Evolutionary conservation across 2,888 invertebrate genomes (phyloP).

Genomic region (Deroplatys truncata): DNA sequence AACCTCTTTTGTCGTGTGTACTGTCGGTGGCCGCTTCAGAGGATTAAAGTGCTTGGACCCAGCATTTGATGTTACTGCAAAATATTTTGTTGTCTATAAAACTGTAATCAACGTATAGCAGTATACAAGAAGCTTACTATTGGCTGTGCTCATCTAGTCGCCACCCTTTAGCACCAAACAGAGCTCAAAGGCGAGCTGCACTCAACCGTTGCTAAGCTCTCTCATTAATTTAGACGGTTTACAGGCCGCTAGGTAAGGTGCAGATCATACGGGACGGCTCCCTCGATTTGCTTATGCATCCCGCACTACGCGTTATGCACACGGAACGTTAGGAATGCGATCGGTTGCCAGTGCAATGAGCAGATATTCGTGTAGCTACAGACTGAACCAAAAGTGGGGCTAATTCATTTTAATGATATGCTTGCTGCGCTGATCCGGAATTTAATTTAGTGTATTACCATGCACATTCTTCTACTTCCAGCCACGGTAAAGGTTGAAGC

Average conservation of each 20-base stretch:
- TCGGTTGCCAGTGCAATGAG: neutral
- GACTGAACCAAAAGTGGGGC: neutral
- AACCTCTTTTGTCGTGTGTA: too few relatives aligned
- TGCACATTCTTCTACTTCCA: too few relatives aligned
- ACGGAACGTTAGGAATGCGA: neutral
- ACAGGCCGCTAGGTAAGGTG: neutral
- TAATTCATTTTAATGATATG: too few relatives aligned
- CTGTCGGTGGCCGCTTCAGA: too few relatives aligned
- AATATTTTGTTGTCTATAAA: too few relatives aligned
- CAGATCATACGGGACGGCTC: neutral
- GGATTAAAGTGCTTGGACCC: too few relatives aligned
- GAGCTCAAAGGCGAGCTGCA: neutral
- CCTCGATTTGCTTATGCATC: neutral
- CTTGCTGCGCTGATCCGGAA: too few relatives aligned
- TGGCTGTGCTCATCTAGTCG: too few relatives aligned
- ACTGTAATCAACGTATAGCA: too few relatives aligned
- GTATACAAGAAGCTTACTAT: too few relatives aligned
- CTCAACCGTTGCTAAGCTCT: neutral
- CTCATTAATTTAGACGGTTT: neutral
- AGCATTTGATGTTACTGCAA: rapidly evolving
- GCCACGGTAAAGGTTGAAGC: too few relatives aligned
- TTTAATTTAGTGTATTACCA: too few relatives aligned
- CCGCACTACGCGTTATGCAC: neutral
- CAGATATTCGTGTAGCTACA: neutral
- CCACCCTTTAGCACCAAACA: neutral